These are phyloP conservation scores for Oncorhynchus mykiss DNA, from an alignment of 2,113 vertebrate species.

Conservation along the genomic window DNA sequence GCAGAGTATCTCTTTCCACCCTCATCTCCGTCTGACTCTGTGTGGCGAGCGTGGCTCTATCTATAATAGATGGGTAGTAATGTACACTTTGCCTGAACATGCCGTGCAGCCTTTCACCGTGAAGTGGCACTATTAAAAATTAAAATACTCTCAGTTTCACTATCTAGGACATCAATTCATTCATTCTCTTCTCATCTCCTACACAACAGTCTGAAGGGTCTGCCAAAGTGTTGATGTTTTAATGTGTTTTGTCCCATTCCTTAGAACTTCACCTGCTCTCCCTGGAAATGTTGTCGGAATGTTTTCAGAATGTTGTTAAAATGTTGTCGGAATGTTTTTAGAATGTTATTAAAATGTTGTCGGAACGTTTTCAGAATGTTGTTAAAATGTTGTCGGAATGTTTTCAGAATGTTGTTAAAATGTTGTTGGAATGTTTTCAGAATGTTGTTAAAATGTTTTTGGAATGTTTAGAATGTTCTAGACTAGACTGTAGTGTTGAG, in stretches of 20 bases:
- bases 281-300: conserved; percentile 17
- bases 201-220: no score
- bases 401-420: no score
- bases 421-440: no score
- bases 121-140: conserved; percentile 21
- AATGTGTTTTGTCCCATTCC: not conserved
- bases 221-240: no score
- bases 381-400: no score
- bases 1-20: conserved; percentile 56
- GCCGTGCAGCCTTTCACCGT: not conserved
- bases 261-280: not conserved
- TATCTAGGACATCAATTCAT: conserved; percentile 52
- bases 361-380: not conserved
- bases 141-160: conserved; percentile 26
- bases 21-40: conserved; percentile 29
- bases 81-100: conserved; percentile 63
- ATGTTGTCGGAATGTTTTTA: not conserved
- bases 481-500: no score
- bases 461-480: not conserved
- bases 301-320: not conserved
- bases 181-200: conserved; percentile 8
- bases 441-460: conserved; percentile 7
- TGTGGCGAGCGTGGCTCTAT: conserved; percentile 48
- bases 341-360: not conserved
- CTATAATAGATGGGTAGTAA: conserved; percentile 70